These are phyloP conservation scores for Pitta sordida DNA, from an alignment of 2,113 vertebrate genomes.

Conservation along the genomic window DNA sequence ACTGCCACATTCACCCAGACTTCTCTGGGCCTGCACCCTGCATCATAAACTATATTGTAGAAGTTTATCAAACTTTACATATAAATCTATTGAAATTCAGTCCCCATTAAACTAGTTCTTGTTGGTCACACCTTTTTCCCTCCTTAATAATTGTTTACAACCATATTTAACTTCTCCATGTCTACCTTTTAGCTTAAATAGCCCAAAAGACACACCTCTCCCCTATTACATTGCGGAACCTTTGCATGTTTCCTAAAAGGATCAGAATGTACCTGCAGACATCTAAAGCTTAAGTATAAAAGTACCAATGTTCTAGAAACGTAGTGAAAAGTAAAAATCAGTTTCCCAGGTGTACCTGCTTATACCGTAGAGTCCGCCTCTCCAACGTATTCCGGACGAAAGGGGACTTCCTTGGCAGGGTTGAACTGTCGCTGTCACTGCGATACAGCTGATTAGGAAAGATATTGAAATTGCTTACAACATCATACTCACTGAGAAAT, in stretches of 20 bases:
- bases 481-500: not conserved
- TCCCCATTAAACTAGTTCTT: not conserved
- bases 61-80: not conserved
- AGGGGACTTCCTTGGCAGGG: slow-evolving; percentile 91
- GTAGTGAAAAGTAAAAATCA: not conserved
- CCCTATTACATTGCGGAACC: not conserved
- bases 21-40: not conserved
- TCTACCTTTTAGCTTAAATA: not conserved
- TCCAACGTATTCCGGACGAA: slow-evolving; percentile 95
- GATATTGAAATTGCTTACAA: not conserved
- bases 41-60: not conserved
- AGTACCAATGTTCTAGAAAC: not conserved
- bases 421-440: slow-evolving; percentile 98
- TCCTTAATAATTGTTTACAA: not conserved
- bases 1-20: not conserved
- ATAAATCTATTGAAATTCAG: not conserved
- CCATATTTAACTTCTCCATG: not conserved
- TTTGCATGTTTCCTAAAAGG: not conserved
- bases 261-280: not conserved
- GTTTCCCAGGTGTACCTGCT: slow-evolving; percentile 79
- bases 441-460: slow-evolving; percentile 85
- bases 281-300: not conserved
- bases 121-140: not conserved
- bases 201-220: not conserved
- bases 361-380: slow-evolving; percentile 89